Conservation (phyloP, 2,797 vertebrate genomes). For the Pseudopleuronectes americanus region DNA sequence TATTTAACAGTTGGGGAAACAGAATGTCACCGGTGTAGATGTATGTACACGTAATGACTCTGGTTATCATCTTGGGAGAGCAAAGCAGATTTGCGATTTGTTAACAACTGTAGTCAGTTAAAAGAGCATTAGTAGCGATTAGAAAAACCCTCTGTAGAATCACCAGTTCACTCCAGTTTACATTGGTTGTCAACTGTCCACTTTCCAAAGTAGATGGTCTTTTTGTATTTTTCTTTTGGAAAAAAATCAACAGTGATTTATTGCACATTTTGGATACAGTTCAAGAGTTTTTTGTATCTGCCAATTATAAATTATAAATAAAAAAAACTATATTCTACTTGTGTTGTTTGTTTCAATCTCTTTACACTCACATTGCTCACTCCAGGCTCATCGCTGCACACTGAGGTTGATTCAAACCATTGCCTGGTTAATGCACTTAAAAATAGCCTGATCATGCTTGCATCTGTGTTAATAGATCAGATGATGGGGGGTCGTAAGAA, state of each 20-base stretch:
- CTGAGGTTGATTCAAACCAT: not conserved
- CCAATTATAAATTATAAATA: constrained; percentile 97
- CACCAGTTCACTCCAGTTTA: constrained; percentile 93
- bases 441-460: constrained; percentile 32
- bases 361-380: not conserved
- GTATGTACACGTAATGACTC: constrained; percentile 77
- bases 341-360: not conserved
- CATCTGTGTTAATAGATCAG: constrained; percentile 50
- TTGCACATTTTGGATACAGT: constrained; percentile 98
- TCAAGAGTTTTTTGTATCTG: constrained; percentile 96
- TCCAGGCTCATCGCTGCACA: not conserved
- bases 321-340: constrained; percentile 89
- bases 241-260: constrained; percentile 93
- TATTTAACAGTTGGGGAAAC: constrained; percentile 76
- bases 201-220: constrained; percentile 89
- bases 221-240: constrained; percentile 87
- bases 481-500: constrained; percentile 45
- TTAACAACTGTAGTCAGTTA: constrained; percentile 75
- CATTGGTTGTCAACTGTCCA: constrained; percentile 86
- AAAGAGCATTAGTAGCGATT: constrained; percentile 86
- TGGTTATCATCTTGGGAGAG: constrained; percentile 79
- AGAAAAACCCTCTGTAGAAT: constrained; percentile 83
- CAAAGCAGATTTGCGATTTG: constrained; percentile 73
- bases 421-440: constrained; percentile 5
- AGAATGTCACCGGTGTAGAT: constrained; percentile 78